Percentiles rank a stretch among this genome's conserved stretches.
Evolutionary conservation across 1,140 invertebrate species (phyloP).

Genomic region (Pachyrhynchus sulphureomaculatus): DNA sequence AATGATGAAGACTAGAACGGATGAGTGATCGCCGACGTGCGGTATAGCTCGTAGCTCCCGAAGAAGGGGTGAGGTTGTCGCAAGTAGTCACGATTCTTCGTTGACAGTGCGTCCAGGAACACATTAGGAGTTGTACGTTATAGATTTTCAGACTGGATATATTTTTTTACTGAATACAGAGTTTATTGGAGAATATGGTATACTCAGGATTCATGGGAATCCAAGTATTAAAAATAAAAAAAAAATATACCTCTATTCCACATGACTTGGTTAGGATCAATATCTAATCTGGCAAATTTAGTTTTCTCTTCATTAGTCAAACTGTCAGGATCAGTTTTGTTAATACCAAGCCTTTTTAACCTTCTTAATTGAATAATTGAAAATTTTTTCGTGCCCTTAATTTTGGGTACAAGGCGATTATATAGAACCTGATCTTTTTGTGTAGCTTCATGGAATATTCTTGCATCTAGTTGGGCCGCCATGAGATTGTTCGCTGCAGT

Average conservation of each 20-base stretch:
- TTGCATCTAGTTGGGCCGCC: constrained; percentile 90
- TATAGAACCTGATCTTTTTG: constrained; percentile 87
- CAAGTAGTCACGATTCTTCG: no score
- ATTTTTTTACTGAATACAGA: no score
- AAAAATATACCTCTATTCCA: constrained; percentile 94
- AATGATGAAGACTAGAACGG: no score
- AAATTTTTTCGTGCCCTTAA: constrained; percentile 77
- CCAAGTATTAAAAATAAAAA: background rate
- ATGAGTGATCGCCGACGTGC: no score
- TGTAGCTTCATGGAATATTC: constrained; percentile 94
- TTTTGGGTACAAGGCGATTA: constrained; percentile 80
- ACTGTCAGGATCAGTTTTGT: constrained; percentile 81
- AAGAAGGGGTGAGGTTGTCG: no score
- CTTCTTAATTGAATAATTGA: constrained; percentile 80
- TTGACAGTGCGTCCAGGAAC: no score
- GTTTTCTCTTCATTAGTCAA: constrained; percentile 79
- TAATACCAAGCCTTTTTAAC: constrained; percentile 80
- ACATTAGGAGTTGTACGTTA: no score
- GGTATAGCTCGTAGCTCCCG: no score
- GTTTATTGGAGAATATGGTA: no score
- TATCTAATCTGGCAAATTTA: constrained; percentile 84
- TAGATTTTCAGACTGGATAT: no score
- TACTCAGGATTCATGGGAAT: no score
- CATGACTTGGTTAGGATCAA: constrained; percentile 87
- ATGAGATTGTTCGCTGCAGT: constrained; percentile 96